phyloP scores from a whole-genome alignment of 1,140 invertebrate species.

The Linepithema humile region DNA sequence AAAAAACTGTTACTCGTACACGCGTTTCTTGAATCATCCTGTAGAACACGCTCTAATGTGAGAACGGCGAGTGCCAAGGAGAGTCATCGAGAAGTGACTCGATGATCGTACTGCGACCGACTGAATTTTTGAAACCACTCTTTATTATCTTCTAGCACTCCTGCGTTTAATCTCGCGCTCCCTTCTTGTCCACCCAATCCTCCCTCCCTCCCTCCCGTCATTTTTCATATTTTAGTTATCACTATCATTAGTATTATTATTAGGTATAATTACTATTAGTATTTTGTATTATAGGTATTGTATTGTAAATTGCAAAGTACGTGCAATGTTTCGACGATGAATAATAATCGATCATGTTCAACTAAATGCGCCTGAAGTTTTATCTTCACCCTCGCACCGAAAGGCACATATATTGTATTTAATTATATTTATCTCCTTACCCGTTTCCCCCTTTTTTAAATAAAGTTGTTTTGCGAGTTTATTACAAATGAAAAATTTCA shows the following conservation, averaged over 20 bases:
- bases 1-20: not conserved
- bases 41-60: constrained; percentile 1
- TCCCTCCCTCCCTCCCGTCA: constrained; percentile 45
- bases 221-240: constrained; percentile 66
- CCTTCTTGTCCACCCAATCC: not conserved
- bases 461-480: no score
- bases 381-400: not conserved
- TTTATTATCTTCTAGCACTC: constrained; percentile 19
- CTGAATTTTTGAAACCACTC: constrained; percentile 33
- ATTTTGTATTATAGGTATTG: constrained; percentile 83
- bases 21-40: not conserved
- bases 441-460: no score
- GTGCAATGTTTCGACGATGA: constrained; percentile 82
- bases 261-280: constrained; percentile 66
- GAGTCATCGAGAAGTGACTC: constrained; percentile 16
- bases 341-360: constrained; percentile 83
- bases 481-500: no score
- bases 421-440: no score
- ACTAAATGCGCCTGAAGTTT: constrained; percentile 57
- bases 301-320: constrained; percentile 80
- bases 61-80: constrained; percentile 8
- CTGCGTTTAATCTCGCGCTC: constrained; percentile 41
- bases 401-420: no score
- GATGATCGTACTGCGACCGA: constrained; percentile 38
- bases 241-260: constrained; percentile 69